A percentile compares a stretch with the other conserved stretches of the same genome.
These are phyloP conservation scores for Limnephilus lunatus DNA, from an alignment of 2,888 invertebrate genomes.

Conservation along the genomic window DNA sequence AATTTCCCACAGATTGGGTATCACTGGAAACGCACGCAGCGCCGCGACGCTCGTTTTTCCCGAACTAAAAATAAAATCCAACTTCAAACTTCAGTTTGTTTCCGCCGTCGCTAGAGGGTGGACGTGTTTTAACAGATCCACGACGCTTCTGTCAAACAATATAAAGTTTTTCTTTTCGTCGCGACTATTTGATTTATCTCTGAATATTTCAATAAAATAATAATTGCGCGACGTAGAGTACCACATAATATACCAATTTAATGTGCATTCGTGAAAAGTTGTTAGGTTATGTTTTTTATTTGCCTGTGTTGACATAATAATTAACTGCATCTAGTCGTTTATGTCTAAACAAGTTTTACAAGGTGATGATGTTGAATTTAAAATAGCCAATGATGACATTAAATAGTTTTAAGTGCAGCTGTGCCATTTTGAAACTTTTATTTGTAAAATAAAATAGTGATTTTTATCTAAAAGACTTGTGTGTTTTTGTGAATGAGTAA, in stretches of 20 bases:
- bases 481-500: not conserved
- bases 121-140: not conserved
- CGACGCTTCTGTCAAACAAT: not conserved
- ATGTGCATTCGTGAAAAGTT: not conserved
- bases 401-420: not conserved
- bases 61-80: not conserved
- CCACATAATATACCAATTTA: not conserved
- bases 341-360: not conserved
- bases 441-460: not conserved
- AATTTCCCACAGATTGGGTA: not conserved
- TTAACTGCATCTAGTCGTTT: not conserved
- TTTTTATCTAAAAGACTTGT: not conserved
- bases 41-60: not conserved
- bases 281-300: not conserved
- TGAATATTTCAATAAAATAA: not conserved
- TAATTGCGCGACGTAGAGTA: not conserved
- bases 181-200: not conserved
- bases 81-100: conserved; percentile 13
- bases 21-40: not conserved
- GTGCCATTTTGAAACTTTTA: not conserved
- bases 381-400: not conserved
- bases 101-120: not conserved
- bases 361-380: not conserved
- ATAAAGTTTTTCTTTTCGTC: not conserved
- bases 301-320: not conserved